These are phyloP conservation scores for Pammene fasciana DNA, from an alignment of 2,888 invertebrate species.

Conservation along the genomic window DNA sequence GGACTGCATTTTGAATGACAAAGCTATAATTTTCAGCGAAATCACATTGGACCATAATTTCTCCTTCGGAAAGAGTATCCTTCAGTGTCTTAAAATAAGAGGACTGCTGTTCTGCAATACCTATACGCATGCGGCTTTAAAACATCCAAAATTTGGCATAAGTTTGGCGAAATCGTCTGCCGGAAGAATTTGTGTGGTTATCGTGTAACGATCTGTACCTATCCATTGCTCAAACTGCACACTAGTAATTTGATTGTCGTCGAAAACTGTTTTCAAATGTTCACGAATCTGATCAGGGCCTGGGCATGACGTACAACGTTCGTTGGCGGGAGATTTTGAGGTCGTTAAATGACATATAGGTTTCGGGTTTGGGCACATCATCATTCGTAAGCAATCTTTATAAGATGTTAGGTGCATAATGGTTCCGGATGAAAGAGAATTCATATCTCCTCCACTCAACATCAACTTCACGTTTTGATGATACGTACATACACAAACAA, in stretches of 20 bases:
- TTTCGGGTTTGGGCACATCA: constrained; percentile 46
- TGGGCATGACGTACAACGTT: constrained; percentile 43
- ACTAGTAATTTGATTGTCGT: constrained; percentile 43
- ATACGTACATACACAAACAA: constrained; percentile 41
- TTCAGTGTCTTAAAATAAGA: constrained; percentile 42
- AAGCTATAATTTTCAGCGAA: constrained; percentile 41
- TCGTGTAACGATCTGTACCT: constrained; percentile 42
- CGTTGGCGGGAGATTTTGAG: constrained; percentile 40
- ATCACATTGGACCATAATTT: constrained; percentile 25
- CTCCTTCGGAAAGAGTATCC: constrained; percentile 21
- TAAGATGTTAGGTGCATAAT: constrained; percentile 44
- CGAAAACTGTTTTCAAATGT: constrained; percentile 43
- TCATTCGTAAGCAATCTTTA: constrained; percentile 43
- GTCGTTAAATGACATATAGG: constrained; percentile 44
- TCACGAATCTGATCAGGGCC: constrained; percentile 42
- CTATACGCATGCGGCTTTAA: constrained; percentile 43
- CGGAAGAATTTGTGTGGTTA: constrained; percentile 36
- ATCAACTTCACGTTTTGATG: constrained; percentile 44
- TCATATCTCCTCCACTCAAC: constrained; percentile 45
- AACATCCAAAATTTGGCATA: constrained; percentile 41
- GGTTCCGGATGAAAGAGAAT: constrained; percentile 43
- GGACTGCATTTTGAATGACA: constrained; percentile 38
- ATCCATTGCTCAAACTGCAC: constrained; percentile 44
- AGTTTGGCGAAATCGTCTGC: constrained; percentile 43
- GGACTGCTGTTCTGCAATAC: constrained; percentile 41